Base-by-base conservation (phyloP, 2,888 invertebrate species). In the Mythimna pallens region DNA sequence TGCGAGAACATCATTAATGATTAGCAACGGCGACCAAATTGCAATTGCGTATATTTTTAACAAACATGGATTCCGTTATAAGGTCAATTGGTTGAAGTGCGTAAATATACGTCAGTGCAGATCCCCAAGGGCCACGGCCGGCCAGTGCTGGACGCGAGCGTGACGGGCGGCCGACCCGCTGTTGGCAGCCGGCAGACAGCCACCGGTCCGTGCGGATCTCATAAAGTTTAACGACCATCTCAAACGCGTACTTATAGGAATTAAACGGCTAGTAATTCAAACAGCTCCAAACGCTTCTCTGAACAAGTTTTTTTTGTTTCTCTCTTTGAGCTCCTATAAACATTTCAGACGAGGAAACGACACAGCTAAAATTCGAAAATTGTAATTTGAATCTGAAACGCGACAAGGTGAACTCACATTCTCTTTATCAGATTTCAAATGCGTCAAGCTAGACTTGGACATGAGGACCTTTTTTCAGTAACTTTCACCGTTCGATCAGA, bases 401-500 rank as follows among this genome's bases (percentile, higher is more conserved):
- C 57, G 55, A 65, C 55, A 40, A 68, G 50, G 67, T 63, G 55
- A 70, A 65, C 47, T 36, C 25, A 72, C 71, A 68, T 69, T 76
- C 67, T 62, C 54, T 50, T 30, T 68, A 81, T 84, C 70, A 66
- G 25, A 63, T 84, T 52, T 72, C 81, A 61, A 75, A 72, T 67
- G 50, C 63, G 55, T 61, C 55, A 61, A 65, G 70, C 65, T 75
- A 70, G 63, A 62, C 17, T 70, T 54, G 65, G 43, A 65, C 20
- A 36, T 57, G 69, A 55, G 70, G 55, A 65, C 61, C 59, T 70
- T 65, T 67, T 76, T 82, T 84, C 47, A 77, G 55, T n/a, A 68
- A 83, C 85, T 85, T 85, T 84, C 84, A 78, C 85, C 64, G 66
- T 68, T 78, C 76, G 54, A 73, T 65, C 68, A 73, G 66, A 66